These are phyloP conservation scores for Phengaris arion DNA, from an alignment of 2,888 invertebrate species.

Conservation along the genomic window DNA sequence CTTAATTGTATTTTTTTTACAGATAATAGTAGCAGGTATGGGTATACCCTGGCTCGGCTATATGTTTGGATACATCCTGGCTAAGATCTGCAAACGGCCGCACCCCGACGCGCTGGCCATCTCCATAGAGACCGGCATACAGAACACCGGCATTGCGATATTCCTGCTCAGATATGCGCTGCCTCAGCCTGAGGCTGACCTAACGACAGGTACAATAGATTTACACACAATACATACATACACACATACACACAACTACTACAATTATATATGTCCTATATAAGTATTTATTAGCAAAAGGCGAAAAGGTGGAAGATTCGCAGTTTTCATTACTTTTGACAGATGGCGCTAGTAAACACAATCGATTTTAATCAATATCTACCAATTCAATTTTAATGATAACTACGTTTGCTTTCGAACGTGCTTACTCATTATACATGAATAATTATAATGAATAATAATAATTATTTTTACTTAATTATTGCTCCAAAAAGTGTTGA, in stretches of 20 bases:
- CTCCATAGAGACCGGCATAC: slow-evolving; percentile 94
- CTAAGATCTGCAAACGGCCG: slow-evolving; percentile 81
- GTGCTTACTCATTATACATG: too few relatives aligned
- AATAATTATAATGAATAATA: too few relatives aligned
- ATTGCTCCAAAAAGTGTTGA: too few relatives aligned
- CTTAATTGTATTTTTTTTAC: slow-evolving; percentile 38
- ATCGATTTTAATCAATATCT: too few relatives aligned
- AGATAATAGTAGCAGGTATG: slow-evolving; percentile 90
- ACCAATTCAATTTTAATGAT: too few relatives aligned
- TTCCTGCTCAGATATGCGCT: slow-evolving; percentile 90
- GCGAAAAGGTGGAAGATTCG: background rate
- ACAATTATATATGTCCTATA: too few relatives aligned
- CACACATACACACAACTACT: too few relatives aligned
- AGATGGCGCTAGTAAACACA: background rate
- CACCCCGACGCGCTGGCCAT: slow-evolving; percentile 89
- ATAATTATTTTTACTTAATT: too few relatives aligned
- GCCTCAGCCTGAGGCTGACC: slow-evolving; percentile 91
- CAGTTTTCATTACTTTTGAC: background rate
- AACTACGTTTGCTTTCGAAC: too few relatives aligned
- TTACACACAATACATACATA: too few relatives aligned
- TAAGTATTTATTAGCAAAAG: background rate
- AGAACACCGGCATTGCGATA: slow-evolving; percentile 95
- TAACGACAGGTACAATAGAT: slow-evolving; percentile 86
- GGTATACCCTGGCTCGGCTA: slow-evolving; percentile 92
- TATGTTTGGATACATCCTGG: slow-evolving; percentile 82